A percentile compares a stretch with the other conserved stretches of the same genome.
These are phyloP conservation scores for Anthophora plumipes DNA, from an alignment of 2,888 invertebrate genomes.

Conservation along the genomic window DNA sequence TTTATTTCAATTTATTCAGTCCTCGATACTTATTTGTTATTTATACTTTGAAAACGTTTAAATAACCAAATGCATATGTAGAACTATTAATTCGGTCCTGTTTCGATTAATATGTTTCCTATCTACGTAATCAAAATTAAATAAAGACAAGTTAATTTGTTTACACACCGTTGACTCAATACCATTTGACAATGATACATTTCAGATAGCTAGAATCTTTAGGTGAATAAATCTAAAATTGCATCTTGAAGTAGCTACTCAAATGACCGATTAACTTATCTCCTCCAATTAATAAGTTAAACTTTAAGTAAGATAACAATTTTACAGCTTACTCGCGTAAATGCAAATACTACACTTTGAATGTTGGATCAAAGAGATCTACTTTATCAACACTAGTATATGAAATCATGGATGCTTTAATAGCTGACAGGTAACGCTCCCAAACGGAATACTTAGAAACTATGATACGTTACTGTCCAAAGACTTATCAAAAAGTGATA, in stretches of 20 bases:
- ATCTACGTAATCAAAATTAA: background rate
- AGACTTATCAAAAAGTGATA: slow-evolving; percentile 51
- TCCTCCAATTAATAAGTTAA: background rate
- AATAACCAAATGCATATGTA: background rate
- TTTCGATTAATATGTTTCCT: background rate
- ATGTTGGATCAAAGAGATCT: slow-evolving; percentile 41
- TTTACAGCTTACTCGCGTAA: too few relatives aligned
- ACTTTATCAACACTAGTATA: slow-evolving; percentile 42
- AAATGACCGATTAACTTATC: too few relatives aligned
- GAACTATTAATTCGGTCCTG: background rate
- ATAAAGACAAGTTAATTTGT: too few relatives aligned
- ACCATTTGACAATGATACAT: too few relatives aligned
- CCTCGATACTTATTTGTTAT: too few relatives aligned
- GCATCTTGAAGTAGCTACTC: too few relatives aligned
- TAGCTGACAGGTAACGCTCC: slow-evolving; percentile 50
- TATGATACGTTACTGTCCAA: slow-evolving; percentile 10
- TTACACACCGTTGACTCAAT: background rate
- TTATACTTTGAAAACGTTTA: too few relatives aligned
- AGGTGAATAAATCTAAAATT: too few relatives aligned
- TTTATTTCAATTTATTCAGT: background rate
- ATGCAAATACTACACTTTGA: background rate
- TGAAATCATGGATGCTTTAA: slow-evolving; percentile 8
- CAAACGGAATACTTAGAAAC: slow-evolving; percentile 51
- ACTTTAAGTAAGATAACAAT: background rate
- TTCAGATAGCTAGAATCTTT: too few relatives aligned